Evolutionary conservation across 2,113 vertebrate species (phyloP).

Genomic region (Chrysochloris asiatica): DNA sequence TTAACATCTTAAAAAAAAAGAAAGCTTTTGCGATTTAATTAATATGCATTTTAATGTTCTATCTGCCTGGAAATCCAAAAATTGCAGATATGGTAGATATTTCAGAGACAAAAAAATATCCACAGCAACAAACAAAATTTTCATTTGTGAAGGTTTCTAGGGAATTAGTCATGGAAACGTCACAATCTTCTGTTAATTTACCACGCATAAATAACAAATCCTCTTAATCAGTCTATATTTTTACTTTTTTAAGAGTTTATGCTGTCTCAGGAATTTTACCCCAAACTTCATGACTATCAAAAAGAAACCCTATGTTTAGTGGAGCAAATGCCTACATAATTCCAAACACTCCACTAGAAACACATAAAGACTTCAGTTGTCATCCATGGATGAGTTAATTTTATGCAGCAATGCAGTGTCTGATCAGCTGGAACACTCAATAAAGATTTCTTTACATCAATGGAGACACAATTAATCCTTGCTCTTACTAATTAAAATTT

Average conservation of each 20-base stretch:
- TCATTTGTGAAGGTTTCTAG: conserved; percentile 34
- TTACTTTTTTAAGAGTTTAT: conserved; percentile 14
- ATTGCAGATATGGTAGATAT: conserved; percentile 62
- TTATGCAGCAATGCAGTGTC: conserved; percentile 35
- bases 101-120: conserved; percentile 49
- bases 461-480: conserved; percentile 9
- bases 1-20: conserved; percentile 78
- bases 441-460: conserved; percentile 33
- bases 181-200: conserved; percentile 21
- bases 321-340: neutral
- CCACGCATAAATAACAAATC: conserved; percentile 47
- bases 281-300: neutral
- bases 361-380: neutral
- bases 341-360: neutral
- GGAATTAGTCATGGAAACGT: conserved; percentile 45
- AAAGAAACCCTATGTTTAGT: neutral
- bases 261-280: conserved; percentile 11
- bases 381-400: conserved; percentile 27
- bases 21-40: conserved; percentile 82
- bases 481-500: conserved; percentile 38
- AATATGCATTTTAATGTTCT: conserved; percentile 84
- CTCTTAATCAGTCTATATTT: conserved; percentile 47
- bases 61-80: conserved; percentile 75
- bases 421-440: conserved; percentile 36
- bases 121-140: conserved; percentile 40